These are phyloP conservation scores for Apteryx mantelli DNA, from an alignment of 2,113 vertebrate species.

Conservation along the genomic window DNA sequence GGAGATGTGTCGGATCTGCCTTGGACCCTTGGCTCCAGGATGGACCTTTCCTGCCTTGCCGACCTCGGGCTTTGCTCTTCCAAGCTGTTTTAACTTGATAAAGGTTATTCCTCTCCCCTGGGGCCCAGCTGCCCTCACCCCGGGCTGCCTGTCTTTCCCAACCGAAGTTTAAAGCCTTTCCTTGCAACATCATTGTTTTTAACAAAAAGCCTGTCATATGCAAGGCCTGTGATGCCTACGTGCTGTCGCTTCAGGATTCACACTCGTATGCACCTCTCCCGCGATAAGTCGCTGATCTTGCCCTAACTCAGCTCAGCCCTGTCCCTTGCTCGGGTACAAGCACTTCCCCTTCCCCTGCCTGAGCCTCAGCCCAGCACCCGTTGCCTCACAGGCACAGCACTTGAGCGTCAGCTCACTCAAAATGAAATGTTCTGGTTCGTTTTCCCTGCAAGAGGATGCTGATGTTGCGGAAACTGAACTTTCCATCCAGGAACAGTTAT, in stretches of 20 bases:
- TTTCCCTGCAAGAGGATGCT: background rate
- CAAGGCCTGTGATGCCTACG: background rate
- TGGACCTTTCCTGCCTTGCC: background rate
- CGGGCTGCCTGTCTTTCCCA: background rate
- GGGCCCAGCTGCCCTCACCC: background rate
- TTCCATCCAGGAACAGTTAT: background rate
- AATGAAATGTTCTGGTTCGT: background rate
- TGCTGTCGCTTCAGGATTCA: background rate
- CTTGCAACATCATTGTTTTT: background rate
- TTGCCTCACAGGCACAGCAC: background rate
- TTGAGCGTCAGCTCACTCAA: background rate
- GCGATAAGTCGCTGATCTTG: background rate
- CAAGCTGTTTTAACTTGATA: background rate
- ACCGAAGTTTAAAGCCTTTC: background rate
- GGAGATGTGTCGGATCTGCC: background rate
- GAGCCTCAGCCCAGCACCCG: background rate
- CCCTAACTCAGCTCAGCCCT: background rate
- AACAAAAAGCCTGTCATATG: background rate
- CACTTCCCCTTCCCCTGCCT: background rate
- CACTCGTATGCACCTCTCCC: background rate
- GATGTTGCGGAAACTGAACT: background rate
- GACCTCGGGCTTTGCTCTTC: background rate
- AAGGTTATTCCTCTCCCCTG: background rate
- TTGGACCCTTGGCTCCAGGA: background rate
- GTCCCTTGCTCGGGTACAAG: fast-evolving